Conservation (phyloP, 2,113 vertebrate genomes). For the Cavia aperea region DNA sequence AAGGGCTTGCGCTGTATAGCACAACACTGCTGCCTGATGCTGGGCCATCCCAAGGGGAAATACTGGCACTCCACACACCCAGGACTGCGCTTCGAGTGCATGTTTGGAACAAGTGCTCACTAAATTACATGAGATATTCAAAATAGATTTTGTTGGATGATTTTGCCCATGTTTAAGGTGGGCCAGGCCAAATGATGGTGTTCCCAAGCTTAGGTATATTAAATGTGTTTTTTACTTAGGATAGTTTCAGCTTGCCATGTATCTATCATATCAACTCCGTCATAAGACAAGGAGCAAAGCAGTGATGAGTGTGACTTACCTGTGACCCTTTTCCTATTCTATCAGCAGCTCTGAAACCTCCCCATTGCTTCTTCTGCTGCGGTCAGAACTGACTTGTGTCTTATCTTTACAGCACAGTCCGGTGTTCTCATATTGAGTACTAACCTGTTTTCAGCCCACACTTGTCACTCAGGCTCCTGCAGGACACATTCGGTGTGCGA, state of each 20-base stretch:
- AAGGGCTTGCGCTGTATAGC: neutral
- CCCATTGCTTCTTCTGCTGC: neutral
- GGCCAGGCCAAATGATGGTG: neutral
- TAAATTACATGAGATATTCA: neutral
- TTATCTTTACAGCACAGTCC: neutral
- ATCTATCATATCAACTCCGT: neutral
- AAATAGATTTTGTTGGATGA: neutral
- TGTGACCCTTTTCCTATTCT: neutral
- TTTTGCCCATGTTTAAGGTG: neutral
- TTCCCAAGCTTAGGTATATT: neutral
- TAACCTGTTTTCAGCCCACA: neutral
- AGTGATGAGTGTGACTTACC: neutral
- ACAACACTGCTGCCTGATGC: too few relatives aligned
- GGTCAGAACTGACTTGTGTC: neutral
- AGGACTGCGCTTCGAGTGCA: neutral
- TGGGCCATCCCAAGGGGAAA: neutral
- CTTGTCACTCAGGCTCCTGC: neutral
- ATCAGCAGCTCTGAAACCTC: neutral
- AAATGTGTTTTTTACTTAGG: neutral
- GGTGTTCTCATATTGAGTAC: neutral
- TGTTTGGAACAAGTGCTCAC: neutral
- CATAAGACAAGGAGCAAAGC: neutral
- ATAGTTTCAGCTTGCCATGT: neutral
- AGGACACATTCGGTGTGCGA: neutral
- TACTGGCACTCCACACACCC: neutral